These are phyloP conservation scores for Bufo bufo DNA, from an alignment of 2,113 vertebrate genomes.

Conservation along the genomic window DNA sequence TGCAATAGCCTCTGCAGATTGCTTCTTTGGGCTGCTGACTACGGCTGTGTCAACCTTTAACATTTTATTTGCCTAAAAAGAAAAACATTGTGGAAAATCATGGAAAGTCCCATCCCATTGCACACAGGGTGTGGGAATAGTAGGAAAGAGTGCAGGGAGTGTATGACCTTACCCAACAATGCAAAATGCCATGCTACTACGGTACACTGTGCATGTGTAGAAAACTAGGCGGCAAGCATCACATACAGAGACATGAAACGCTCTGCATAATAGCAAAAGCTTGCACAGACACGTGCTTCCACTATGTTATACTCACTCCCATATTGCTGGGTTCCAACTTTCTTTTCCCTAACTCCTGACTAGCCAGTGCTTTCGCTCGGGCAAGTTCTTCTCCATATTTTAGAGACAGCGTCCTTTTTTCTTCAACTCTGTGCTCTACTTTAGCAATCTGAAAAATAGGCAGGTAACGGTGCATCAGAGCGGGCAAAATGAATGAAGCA, in stretches of 20 bases:
- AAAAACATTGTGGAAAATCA: background rate
- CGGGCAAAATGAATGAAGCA: too few relatives aligned
- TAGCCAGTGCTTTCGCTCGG: conserved; percentile 79
- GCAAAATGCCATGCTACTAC: too few relatives aligned
- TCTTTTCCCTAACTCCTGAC: conserved; percentile 80
- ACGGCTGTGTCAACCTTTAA: conserved; percentile 75
- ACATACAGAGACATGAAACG: too few relatives aligned
- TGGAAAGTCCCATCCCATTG: too few relatives aligned
- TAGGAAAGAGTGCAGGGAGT: too few relatives aligned
- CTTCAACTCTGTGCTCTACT: conserved; percentile 86
- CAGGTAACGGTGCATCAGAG: background rate
- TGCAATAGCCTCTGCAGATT: conserved; percentile 89
- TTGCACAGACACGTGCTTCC: background rate
- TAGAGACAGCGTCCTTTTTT: conserved; percentile 83
- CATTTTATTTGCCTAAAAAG: conserved; percentile 79
- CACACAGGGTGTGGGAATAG: too few relatives aligned
- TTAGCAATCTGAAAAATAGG: conserved; percentile 80
- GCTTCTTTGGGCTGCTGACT: conserved; percentile 78
- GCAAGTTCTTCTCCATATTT: conserved; percentile 85
- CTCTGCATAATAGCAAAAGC: too few relatives aligned
- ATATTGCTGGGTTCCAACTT: conserved; percentile 71
- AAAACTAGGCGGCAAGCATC: too few relatives aligned
- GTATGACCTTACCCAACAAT: too few relatives aligned
- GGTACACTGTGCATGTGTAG: too few relatives aligned
- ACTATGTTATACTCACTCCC: conserved; percentile 72